Evolutionary conservation across 1,140 invertebrate genomes (phyloP).

Genomic region (Sycobia sp.): DNA sequence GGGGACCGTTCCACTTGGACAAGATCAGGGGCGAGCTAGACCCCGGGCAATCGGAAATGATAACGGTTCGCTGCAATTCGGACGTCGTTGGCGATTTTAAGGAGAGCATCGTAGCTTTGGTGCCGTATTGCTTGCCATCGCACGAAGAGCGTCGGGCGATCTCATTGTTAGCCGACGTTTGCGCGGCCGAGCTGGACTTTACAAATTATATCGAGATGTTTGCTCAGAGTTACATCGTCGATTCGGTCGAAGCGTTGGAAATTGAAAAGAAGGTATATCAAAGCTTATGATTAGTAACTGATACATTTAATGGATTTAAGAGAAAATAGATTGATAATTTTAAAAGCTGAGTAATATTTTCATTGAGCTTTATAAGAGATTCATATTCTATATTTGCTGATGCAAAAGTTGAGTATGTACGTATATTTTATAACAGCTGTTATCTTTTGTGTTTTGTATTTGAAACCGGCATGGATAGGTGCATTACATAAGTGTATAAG

Average conservation of each 20-base stretch:
- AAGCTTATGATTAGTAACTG: too few relatives aligned
- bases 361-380: too few relatives aligned
- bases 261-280: too few relatives aligned
- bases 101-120: constrained; percentile 22
- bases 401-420: too few relatives aligned
- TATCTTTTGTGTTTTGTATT: too few relatives aligned
- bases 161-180: constrained; percentile 37
- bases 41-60: neutral
- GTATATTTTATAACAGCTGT: too few relatives aligned
- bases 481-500: too few relatives aligned
- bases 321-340: too few relatives aligned
- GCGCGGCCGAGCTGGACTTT: constrained; percentile 45
- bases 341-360: too few relatives aligned
- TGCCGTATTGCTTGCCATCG: neutral
- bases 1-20: constrained; percentile 11
- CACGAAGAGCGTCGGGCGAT: constrained; percentile 22
- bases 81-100: constrained; percentile 19
- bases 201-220: constrained; percentile 46
- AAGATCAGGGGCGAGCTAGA: constrained; percentile 11
- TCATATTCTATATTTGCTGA: too few relatives aligned
- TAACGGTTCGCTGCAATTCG: neutral
- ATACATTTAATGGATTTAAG: too few relatives aligned
- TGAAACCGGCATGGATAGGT: too few relatives aligned
- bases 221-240: constrained; percentile 44
- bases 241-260: constrained; percentile 42